Evolutionary conservation across 2,113 vertebrate species (phyloP), one percentile per base, ranked within the genome.

Genomic region (Lepisosteus osseus): DNA sequence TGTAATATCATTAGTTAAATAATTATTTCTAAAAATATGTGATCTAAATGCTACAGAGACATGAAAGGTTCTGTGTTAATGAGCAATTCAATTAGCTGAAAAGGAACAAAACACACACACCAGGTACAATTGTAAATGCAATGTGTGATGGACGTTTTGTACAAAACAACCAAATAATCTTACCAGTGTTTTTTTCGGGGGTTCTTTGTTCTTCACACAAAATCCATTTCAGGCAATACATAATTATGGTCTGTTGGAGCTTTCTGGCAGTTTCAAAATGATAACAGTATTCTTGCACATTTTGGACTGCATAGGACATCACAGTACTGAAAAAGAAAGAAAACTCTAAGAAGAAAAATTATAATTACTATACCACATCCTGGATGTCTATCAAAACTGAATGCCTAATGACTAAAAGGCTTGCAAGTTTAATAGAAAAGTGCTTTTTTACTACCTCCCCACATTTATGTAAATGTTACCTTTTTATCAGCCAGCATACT

Each of bases 161-260:
- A 80, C 79, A 79, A 88, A 86, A 82, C 82, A 82, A 79, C 79
- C 78, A 67, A 77, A 81, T 75, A 77, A 83, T 85, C 82, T 74
- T 78, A 54, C 78, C 78, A 69, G 74, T 84, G 85, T 85, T 86
- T 87, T 29, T 29, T 29, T 83, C 81, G 42, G 77, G 74, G 80
- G 77, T 84, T 87, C 87, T 91, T 91, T 91, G 89, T 91, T 91
- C 87, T 89, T 72, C 29, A 66, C 72, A 75, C 83, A 86, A 87
- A 87, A 86, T 83, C 79, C 79, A 82, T 88, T 81, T 81, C 82
- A 43, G 73, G 79, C 79, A 86, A 86, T 87, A 88, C 83, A 86
- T 88, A 89, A 93, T 91, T 90, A 91, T 83, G 85, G 86, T 51
- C 75, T 80, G 85, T 85, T 84, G 83, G 79, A 71, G 83, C 54